Evolutionary conservation across 2,113 vertebrate species (phyloP).

Genomic region (Platycercus adscitus): DNA sequence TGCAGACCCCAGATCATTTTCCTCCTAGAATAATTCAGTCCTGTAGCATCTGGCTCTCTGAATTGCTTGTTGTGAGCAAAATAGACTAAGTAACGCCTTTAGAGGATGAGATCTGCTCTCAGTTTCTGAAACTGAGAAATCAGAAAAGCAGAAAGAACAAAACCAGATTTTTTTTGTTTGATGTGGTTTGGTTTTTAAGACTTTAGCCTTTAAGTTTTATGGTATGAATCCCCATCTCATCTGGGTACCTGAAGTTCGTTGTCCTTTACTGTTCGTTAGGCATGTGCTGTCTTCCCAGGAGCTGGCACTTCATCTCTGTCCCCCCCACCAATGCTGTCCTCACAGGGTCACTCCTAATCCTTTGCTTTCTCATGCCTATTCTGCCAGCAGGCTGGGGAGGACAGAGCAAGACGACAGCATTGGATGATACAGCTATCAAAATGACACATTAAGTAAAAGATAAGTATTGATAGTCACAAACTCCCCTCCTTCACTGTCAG

Average conservation of each 20-base stretch:
- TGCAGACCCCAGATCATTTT: background rate
- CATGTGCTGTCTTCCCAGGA: rapidly evolving
- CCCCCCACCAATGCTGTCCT: background rate
- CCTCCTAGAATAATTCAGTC: background rate
- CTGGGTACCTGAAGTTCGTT: background rate
- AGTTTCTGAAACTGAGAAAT: background rate
- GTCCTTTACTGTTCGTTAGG: background rate
- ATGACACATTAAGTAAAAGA: background rate
- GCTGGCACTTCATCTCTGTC: background rate
- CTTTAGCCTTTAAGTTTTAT: background rate
- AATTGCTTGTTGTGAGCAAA: background rate
- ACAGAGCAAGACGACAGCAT: background rate
- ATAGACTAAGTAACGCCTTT: background rate
- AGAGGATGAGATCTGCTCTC: background rate
- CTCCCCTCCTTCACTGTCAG: background rate
- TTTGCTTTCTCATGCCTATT: background rate
- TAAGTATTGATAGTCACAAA: background rate
- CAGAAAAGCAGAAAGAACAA: background rate
- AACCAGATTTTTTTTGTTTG: background rate
- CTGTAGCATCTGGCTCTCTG: background rate
- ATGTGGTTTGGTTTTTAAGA: background rate
- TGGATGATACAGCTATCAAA: background rate
- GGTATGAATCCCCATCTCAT: background rate
- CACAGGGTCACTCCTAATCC: background rate
- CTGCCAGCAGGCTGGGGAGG: background rate